These are phyloP conservation scores for Petrocephalus microphthalmus DNA, from an alignment of 2,113 vertebrate genomes.

Conservation along the genomic window DNA sequence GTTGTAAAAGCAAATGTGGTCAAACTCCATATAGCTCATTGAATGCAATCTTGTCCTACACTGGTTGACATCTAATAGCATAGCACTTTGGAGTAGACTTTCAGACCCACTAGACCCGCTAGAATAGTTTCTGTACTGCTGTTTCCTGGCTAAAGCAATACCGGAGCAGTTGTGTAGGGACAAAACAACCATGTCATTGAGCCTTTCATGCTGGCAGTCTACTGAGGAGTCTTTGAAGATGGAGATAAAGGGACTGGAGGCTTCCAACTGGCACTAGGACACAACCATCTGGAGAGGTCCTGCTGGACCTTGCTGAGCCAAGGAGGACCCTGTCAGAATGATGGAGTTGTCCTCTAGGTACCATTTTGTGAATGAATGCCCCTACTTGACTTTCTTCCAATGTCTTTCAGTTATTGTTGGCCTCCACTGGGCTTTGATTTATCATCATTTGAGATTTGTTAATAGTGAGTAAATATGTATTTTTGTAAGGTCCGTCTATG, in stretches of 20 bases:
- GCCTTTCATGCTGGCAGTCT: slow-evolving; percentile 4
- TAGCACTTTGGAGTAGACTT: slow-evolving; percentile 43
- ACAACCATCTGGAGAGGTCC: slow-evolving; percentile 52
- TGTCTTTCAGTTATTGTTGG: slow-evolving; percentile 32
- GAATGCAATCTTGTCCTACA: slow-evolving; percentile 31
- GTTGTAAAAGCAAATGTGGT: not conserved
- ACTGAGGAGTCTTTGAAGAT: slow-evolving; percentile 2
- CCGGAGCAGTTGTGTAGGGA: slow-evolving; percentile 29
- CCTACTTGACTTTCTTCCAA: slow-evolving; percentile 26
- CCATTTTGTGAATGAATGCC: slow-evolving; percentile 38
- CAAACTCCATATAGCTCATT: slow-evolving; percentile 22
- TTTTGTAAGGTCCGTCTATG: not conserved
- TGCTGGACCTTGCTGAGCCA: slow-evolving; percentile 34
- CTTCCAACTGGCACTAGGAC: slow-evolving; percentile 43
- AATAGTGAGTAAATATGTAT: not conserved
- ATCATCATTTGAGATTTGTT: not conserved
- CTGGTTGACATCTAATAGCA: slow-evolving; percentile 36
- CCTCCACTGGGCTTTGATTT: not conserved
- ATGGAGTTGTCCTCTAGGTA: slow-evolving; percentile 43
- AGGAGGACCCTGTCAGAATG: slow-evolving; percentile 37
- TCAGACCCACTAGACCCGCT: too few species aligned
- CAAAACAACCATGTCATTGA: slow-evolving; percentile 17
- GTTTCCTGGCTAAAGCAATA: slow-evolving; percentile 10
- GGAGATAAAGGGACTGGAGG: slow-evolving; percentile 53
- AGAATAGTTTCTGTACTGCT: not conserved